Evolutionary conservation across 1,140 invertebrate species (phyloP).

Genomic region (Cyclargus thomasi): DNA sequence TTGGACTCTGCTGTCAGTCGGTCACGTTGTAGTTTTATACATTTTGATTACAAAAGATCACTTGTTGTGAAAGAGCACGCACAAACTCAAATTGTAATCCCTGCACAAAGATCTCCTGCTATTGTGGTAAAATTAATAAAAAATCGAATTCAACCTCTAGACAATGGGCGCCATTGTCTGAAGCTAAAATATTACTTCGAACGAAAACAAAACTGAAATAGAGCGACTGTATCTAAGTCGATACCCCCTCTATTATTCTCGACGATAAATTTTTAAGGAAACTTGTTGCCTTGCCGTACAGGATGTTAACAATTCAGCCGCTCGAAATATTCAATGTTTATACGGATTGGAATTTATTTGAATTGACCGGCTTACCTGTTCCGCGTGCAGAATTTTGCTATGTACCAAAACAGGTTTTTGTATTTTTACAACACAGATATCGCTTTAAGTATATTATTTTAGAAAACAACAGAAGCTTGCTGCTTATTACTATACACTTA

Average conservation of each 20-base stretch:
- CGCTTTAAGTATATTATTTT: too few relatives aligned
- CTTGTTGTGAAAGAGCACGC: too few relatives aligned
- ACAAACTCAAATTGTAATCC: too few relatives aligned
- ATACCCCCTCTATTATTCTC: neutral
- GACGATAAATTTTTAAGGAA: slow-evolving; percentile 1
- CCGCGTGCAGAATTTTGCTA: neutral
- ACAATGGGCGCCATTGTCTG: neutral
- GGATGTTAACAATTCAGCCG: neutral
- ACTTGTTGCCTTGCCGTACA: neutral
- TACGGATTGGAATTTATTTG: neutral
- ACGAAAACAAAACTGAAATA: neutral
- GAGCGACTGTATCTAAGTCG: neutral
- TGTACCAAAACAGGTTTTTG: neutral
- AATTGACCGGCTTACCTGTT: neutral
- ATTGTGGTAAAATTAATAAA: neutral
- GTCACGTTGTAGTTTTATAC: too few relatives aligned
- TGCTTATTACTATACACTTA: too few relatives aligned
- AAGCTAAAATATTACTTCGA: neutral
- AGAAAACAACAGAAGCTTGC: too few relatives aligned
- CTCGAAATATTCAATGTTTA: neutral
- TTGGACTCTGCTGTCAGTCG: too few relatives aligned
- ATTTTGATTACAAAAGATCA: too few relatives aligned
- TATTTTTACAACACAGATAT: neutral
- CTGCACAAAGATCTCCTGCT: too few relatives aligned
- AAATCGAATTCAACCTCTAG: neutral